Percentiles rank a stretch among this genome's conserved stretches.
phyloP scores from a whole-genome alignment of 2,888 invertebrate species.

The Epistrophe grossulariae region DNA sequence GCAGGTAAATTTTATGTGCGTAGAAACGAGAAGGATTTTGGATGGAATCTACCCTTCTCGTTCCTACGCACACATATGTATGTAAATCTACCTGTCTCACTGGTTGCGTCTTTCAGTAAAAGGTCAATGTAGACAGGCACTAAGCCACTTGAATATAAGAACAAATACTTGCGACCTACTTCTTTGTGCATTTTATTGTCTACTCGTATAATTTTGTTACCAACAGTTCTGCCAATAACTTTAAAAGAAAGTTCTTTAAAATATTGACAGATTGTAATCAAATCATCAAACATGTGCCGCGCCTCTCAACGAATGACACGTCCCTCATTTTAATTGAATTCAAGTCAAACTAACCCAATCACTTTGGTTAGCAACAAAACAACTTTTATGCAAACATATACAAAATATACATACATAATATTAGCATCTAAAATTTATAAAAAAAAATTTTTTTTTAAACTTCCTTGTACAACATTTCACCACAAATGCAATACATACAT shows the following conservation, averaged over 20 bases:
- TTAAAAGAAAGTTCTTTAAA: conserved; percentile 19
- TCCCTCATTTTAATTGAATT: background rate
- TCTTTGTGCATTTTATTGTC: no score
- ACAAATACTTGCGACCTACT: no score
- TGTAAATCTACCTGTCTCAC: no score
- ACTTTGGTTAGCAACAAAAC: conserved; percentile 21
- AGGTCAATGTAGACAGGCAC: no score
- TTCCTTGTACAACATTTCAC: conserved; percentile 35
- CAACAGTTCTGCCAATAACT: background rate
- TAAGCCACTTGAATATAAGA: no score
- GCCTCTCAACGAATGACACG: background rate
- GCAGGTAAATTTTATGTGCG: no score
- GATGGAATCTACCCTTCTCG: no score
- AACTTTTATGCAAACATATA: background rate
- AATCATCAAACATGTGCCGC: background rate
- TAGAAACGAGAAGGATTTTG: no score
- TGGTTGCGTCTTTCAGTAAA: no score
- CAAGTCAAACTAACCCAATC: background rate
- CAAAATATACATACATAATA: background rate
- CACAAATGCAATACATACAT: background rate
- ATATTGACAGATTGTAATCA: background rate
- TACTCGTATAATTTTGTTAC: no score
- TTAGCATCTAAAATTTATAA: conserved; percentile 5
- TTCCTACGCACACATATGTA: no score
- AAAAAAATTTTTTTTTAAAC: background rate